Evolutionary conservation across 2,113 vertebrate genomes (phyloP).

Genomic region (Sisor rabdophorus): DNA sequence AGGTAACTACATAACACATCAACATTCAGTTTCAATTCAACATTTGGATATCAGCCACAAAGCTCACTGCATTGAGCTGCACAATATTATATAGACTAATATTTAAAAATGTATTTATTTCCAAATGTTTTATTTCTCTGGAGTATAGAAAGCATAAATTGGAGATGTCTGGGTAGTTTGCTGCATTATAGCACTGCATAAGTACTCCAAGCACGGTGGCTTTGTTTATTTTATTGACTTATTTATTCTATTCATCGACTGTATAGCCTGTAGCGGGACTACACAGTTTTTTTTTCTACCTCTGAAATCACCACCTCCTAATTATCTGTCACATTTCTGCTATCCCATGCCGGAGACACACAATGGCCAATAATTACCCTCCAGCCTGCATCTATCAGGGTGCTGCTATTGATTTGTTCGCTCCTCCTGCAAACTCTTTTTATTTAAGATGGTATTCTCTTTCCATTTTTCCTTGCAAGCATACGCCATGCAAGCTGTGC

Average conservation of each 20-base stretch:
- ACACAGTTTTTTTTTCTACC: constrained; percentile 54
- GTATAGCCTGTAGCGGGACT: constrained; percentile 64
- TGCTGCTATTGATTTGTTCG: constrained; percentile 63
- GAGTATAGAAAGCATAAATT: not conserved
- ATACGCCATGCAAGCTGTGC: not conserved
- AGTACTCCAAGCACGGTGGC: constrained; percentile 66
- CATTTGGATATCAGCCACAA: constrained; percentile 12
- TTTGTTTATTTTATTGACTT: constrained; percentile 77
- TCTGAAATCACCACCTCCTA: constrained; percentile 75
- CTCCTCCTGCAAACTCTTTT: constrained; percentile 40
- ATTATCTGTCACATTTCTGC: constrained; percentile 77
- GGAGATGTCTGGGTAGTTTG: constrained; percentile 37
- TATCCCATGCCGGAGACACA: constrained; percentile 72
- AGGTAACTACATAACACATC: constrained; percentile 3
- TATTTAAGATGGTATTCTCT: constrained; percentile 26
- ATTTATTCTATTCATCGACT: constrained; percentile 73
- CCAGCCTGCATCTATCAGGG: constrained; percentile 72
- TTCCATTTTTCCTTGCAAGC: not conserved
- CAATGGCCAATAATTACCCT: constrained; percentile 75
- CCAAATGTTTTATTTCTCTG: constrained; percentile 36
- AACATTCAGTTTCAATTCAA: not conserved
- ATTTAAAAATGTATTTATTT: constrained; percentile 34
- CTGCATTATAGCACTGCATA: constrained; percentile 60
- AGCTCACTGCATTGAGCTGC: not conserved
- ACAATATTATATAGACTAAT: constrained; percentile 7